These are phyloP conservation scores for Hemicordylus capensis DNA, from an alignment of 2,113 vertebrate genomes.

Conservation along the genomic window DNA sequence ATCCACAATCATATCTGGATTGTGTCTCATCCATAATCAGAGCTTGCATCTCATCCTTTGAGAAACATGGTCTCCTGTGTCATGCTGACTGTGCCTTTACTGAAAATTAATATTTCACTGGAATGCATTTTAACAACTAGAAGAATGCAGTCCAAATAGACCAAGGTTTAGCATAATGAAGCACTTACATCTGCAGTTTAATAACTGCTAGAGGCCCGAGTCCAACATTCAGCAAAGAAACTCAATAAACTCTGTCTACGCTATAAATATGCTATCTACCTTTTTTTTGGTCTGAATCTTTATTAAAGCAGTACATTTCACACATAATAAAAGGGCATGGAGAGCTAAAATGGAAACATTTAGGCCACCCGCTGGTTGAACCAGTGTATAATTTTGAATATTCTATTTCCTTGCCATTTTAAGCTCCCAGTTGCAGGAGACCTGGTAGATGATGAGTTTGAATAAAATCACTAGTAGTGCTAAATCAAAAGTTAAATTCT, in stretches of 20 bases:
- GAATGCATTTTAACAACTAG: neutral
- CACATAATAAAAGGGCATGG: neutral
- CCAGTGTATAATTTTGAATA: neutral
- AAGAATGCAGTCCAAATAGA: neutral
- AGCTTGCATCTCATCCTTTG: neutral
- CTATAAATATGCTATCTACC: slow-evolving; percentile 11
- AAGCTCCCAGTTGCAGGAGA: neutral
- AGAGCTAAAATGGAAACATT: slow-evolving; percentile 25
- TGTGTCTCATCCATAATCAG: too few relatives aligned
- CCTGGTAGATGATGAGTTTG: neutral
- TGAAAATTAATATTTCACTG: slow-evolving; percentile 46
- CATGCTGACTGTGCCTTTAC: slow-evolving; percentile 28
- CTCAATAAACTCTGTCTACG: neutral
- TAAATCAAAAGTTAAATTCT: neutral
- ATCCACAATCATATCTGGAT: neutral
- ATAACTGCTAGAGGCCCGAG: slow-evolving; percentile 50
- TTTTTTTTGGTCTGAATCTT: slow-evolving; percentile 31
- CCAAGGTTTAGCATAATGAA: slow-evolving; percentile 50
- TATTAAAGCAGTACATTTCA: slow-evolving; percentile 28
- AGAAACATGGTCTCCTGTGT: neutral
- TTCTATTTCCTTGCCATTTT: slow-evolving; percentile 4
- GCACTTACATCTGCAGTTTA: slow-evolving; percentile 43
- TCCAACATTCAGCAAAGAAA: slow-evolving; percentile 37
- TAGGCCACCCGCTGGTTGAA: neutral
- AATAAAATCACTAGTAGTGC: neutral